A percentile compares a stretch with the other conserved stretches of the same genome.
Conservation (phyloP, 1,140 invertebrate species). For the Drosophila persimilis region DNA sequence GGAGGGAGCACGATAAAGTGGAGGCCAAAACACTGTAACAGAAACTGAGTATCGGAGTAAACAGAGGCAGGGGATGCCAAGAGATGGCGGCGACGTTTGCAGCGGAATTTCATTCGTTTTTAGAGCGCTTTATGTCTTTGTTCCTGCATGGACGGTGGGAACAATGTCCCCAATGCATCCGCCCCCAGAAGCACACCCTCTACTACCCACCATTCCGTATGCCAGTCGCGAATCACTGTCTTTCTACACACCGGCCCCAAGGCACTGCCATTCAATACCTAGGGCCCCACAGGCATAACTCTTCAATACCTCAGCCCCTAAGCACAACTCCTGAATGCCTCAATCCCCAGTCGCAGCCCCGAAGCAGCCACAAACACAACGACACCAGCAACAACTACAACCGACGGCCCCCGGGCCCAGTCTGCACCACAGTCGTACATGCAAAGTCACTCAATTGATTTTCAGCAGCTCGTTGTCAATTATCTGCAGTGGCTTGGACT, state of each 20-base stretch:
- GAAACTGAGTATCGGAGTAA: slow-evolving; percentile 10
- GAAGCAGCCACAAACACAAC: slow-evolving; percentile 14
- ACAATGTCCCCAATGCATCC: slow-evolving; percentile 19
- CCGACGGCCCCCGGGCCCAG: slow-evolving; percentile 6
- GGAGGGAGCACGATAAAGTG: slow-evolving; percentile 4
- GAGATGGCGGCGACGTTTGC: slow-evolving; percentile 35
- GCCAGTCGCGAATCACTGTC: too few relatives aligned
- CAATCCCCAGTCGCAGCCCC: background rate
- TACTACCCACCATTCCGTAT: too few relatives aligned
- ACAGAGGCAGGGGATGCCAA: background rate
- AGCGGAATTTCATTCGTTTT: slow-evolving; percentile 50
- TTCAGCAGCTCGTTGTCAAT: slow-evolving; percentile 67
- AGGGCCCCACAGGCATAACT: too few relatives aligned
- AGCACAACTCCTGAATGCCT: too few relatives aligned
- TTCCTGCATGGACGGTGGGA: slow-evolving; percentile 25
- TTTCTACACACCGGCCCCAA: too few relatives aligned
- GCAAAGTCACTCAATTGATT: slow-evolving; percentile 77
- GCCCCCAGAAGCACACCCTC: background rate
- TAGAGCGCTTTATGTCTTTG: slow-evolving; percentile 46
- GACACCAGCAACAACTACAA: slow-evolving; percentile 26
- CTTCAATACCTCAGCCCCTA: too few relatives aligned
- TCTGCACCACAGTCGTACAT: slow-evolving; percentile 34
- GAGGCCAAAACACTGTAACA: too few relatives aligned
- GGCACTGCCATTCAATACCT: too few relatives aligned
- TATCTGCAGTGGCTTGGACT: slow-evolving; percentile 58